Conservation (phyloP, 2,888 invertebrate species). For the Pycnomerus fuliginosus region DNA sequence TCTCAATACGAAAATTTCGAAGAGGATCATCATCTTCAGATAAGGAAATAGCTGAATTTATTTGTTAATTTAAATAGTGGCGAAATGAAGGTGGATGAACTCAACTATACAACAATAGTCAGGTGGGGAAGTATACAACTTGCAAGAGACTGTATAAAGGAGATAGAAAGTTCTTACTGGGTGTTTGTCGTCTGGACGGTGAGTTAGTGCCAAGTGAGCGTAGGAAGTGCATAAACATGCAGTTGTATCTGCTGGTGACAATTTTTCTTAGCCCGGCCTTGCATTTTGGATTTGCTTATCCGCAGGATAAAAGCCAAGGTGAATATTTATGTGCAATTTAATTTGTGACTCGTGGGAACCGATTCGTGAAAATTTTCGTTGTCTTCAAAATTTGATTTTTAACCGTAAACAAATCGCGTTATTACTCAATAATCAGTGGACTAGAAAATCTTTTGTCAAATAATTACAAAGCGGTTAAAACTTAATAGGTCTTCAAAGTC, state of each 20-base stretch:
- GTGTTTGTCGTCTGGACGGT: constrained; percentile 30
- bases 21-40: constrained; percentile 3
- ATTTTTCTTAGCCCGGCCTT: constrained; percentile 11
- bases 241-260: constrained; percentile 34
- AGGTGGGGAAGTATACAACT: constrained; percentile 37
- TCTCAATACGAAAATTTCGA: background rate
- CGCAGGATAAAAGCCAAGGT: constrained; percentile 18
- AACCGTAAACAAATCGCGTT: too few species aligned
- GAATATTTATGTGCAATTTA: background rate
- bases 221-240: constrained; percentile 41
- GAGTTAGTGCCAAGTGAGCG: constrained; percentile 39
- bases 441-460: too few species aligned
- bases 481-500: too few species aligned
- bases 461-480: too few species aligned
- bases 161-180: constrained; percentile 43
- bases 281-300: constrained; percentile 31
- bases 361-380: background rate
- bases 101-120: constrained; percentile 35
- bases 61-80: constrained; percentile 2
- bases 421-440: too few species aligned
- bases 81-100: constrained; percentile 38
- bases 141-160: constrained; percentile 37
- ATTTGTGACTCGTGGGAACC: too few species aligned
- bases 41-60: constrained; percentile 1
- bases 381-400: background rate